phyloP scores from a whole-genome alignment of 2,888 invertebrate genomes.

The Melieria picta region DNA sequence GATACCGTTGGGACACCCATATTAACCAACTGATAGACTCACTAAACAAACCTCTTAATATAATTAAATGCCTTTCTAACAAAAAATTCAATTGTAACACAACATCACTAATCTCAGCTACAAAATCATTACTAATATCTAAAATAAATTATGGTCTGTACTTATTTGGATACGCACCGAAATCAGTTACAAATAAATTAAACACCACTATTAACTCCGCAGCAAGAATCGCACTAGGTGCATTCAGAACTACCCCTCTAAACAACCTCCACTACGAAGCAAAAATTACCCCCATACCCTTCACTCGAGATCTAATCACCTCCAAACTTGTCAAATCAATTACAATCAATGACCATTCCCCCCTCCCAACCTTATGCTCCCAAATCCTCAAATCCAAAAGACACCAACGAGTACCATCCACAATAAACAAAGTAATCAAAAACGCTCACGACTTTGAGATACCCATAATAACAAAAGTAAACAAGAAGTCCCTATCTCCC shows the following conservation, averaged over 20 bases:
- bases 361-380: background rate
- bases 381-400: background rate
- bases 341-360: background rate
- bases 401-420: background rate
- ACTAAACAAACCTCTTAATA: constrained; percentile 31
- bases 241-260: constrained; percentile 32
- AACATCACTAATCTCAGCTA: constrained; percentile 12
- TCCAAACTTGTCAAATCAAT: constrained; percentile 14
- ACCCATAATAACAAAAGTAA: background rate
- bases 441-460: background rate
- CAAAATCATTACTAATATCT: constrained; percentile 25
- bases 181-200: constrained; percentile 20
- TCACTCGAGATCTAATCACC: constrained; percentile 13
- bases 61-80: constrained; percentile 37
- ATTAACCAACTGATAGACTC: constrained; percentile 27
- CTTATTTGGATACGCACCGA: constrained; percentile 23
- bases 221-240: constrained; percentile 16
- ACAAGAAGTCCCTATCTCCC: background rate
- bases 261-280: constrained; percentile 34
- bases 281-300: constrained; percentile 14
- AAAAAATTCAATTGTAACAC: constrained; percentile 28
- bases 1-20: constrained; percentile 39
- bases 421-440: background rate
- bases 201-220: constrained; percentile 25
- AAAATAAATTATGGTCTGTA: constrained; percentile 35